Evolutionary conservation across 2,797 vertebrate species (phyloP).

Genomic region (Graptemys geographica): DNA sequence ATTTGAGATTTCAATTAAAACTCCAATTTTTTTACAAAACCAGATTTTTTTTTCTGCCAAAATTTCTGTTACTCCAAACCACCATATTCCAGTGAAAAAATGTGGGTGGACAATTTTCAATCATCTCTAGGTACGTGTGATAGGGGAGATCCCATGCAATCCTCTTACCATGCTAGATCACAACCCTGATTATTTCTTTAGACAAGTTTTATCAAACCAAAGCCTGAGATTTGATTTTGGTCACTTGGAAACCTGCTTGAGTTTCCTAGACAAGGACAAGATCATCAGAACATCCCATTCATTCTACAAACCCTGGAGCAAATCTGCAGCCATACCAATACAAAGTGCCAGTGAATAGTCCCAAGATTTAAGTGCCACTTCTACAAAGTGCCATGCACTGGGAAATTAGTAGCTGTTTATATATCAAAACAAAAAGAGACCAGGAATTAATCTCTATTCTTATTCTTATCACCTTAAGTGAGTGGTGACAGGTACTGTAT

Average conservation of each 20-base stretch:
- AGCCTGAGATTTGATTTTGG: not conserved
- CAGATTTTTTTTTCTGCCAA: not conserved
- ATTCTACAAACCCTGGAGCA: not conserved
- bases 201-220: not conserved
- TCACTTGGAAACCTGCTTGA: not conserved
- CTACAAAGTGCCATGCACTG: conserved; percentile 25
- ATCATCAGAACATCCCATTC: conserved; percentile 11
- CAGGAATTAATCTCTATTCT: conserved; percentile 54
- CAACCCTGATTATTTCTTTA: not conserved
- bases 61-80: not conserved
- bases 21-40: not conserved
- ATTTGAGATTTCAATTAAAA: not conserved
- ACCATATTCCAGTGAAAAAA: not conserved
- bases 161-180: not conserved
- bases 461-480: conserved; percentile 45
- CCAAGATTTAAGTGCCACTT: conserved; percentile 12
- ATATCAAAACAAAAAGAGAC: conserved; percentile 51
- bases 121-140: not conserved
- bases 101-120: not conserved
- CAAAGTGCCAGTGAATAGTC: conserved; percentile 1
- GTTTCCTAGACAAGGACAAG: not conserved
- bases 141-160: not conserved
- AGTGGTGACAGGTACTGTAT: conserved; percentile 63
- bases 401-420: conserved; percentile 57
- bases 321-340: not conserved